Evolutionary conservation across 1,140 invertebrate species (phyloP).

Genomic region (Penaeus vannamei): DNA sequence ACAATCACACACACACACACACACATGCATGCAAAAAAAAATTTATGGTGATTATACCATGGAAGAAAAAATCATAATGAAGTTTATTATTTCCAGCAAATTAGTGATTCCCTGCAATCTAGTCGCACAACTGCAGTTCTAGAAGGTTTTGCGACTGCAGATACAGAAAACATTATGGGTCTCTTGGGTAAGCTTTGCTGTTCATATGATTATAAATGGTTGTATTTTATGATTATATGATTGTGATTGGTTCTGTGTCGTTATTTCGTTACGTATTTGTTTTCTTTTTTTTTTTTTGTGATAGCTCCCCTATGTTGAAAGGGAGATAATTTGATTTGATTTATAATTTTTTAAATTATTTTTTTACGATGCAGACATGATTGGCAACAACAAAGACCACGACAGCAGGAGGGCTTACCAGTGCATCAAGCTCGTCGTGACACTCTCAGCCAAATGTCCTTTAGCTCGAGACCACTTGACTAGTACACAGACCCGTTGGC

Average conservation of each 20-base stretch:
- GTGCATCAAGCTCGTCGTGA: slow-evolving; percentile 75
- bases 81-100: slow-evolving; percentile 67
- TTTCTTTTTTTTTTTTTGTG: too few species aligned
- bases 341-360: neutral
- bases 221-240: too few species aligned
- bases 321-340: too few species aligned
- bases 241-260: too few species aligned
- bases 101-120: slow-evolving; percentile 72
- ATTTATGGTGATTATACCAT: too few species aligned
- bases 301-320: too few species aligned
- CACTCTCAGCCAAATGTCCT: slow-evolving; percentile 71
- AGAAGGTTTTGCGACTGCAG: slow-evolving; percentile 71
- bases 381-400: slow-evolving; percentile 70
- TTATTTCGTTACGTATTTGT: too few species aligned
- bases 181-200: slow-evolving; percentile 60
- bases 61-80: neutral
- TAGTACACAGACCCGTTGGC: slow-evolving; percentile 73
- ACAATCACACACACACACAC: too few species aligned
- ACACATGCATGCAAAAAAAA: too few species aligned
- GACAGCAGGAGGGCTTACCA: slow-evolving; percentile 74
- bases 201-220: too few species aligned
- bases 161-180: slow-evolving; percentile 70
- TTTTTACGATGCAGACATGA: slow-evolving; percentile 39
- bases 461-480: slow-evolving; percentile 73
- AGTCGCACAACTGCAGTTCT: slow-evolving; percentile 72